These are phyloP conservation scores for Paradoxurus hermaphroditus DNA, from an alignment of 2,113 vertebrate genomes.

Conservation along the genomic window DNA sequence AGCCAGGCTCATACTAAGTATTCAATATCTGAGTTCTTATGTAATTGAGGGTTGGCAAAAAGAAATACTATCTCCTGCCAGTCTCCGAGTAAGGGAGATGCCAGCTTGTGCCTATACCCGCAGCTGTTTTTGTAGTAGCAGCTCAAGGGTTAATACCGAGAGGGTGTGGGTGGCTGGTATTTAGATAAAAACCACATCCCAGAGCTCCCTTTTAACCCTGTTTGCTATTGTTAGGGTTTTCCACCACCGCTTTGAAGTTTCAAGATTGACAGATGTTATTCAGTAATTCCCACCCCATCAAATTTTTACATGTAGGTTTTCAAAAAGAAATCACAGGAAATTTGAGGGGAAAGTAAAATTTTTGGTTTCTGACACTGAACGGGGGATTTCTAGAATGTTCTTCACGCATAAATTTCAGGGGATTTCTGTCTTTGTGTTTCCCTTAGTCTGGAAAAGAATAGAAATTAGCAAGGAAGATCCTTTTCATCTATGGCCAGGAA, in stretches of 20 bases:
- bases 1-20: not conserved
- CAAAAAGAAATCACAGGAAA: conserved; percentile 61
- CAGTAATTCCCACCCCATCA: conserved; percentile 62
- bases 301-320: conserved; percentile 62
- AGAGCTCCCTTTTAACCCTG: conserved; percentile 77
- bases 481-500: not conserved
- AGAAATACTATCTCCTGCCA: not conserved
- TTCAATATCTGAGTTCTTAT: not conserved
- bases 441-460: conserved; percentile 10
- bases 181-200: conserved; percentile 71
- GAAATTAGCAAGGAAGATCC: not conserved
- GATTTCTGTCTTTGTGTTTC: conserved; percentile 20
- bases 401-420: not conserved
- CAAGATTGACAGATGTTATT: conserved; percentile 67
- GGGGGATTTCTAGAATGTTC: conserved; percentile 66
- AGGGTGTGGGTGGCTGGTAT: conserved; percentile 69
- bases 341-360: conserved; percentile 64
- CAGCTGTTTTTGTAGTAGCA: not conserved
- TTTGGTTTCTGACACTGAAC: conserved; percentile 60
- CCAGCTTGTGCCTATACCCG: not conserved
- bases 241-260: conserved; percentile 81
- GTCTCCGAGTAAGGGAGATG: not conserved
- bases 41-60: not conserved
- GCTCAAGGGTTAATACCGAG: conserved; percentile 58
- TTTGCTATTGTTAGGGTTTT: conserved; percentile 78